Percentiles rank a stretch among this genome's conserved stretches.
Evolutionary conservation across 2,113 vertebrate species (phyloP).

Genomic region (Myodes glareolus): DNA sequence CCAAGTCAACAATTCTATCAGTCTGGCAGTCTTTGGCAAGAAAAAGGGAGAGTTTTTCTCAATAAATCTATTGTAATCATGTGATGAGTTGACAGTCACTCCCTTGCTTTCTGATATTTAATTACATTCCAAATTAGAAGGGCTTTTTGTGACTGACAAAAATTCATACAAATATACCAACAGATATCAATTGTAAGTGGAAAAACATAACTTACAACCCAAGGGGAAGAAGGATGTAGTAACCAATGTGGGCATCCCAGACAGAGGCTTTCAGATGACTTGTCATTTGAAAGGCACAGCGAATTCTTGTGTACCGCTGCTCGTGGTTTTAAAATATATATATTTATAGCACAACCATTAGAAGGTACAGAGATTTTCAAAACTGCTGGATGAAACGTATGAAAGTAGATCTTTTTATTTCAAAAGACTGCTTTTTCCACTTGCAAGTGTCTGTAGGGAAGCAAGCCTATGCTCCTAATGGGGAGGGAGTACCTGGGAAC

Average conservation of each 20-base stretch:
- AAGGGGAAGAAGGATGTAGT: background rate
- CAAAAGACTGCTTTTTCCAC: background rate
- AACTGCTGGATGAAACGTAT: background rate
- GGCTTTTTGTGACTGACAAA: background rate
- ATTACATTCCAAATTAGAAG: conserved; percentile 39
- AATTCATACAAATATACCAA: conserved; percentile 36
- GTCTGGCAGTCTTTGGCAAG: conserved; percentile 47
- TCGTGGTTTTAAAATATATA: background rate
- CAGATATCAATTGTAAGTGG: background rate
- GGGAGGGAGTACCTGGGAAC: background rate
- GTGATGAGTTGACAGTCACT: conserved; percentile 58
- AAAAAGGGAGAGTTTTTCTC: conserved; percentile 21
- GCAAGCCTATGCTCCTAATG: background rate
- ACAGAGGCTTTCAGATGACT: background rate
- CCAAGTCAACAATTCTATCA: conserved; percentile 60
- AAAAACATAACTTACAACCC: conserved; percentile 30
- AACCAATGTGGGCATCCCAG: background rate
- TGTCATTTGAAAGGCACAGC: background rate
- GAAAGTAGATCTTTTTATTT: background rate
- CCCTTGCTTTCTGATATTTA: conserved; percentile 60
- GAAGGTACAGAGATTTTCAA: background rate
- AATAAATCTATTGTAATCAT: conserved; percentile 63
- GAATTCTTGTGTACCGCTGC: background rate
- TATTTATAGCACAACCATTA: background rate
- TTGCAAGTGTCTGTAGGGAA: background rate